Conservation (phyloP, 2,113 vertebrate species). For the Gymnorhina tibicen region DNA sequence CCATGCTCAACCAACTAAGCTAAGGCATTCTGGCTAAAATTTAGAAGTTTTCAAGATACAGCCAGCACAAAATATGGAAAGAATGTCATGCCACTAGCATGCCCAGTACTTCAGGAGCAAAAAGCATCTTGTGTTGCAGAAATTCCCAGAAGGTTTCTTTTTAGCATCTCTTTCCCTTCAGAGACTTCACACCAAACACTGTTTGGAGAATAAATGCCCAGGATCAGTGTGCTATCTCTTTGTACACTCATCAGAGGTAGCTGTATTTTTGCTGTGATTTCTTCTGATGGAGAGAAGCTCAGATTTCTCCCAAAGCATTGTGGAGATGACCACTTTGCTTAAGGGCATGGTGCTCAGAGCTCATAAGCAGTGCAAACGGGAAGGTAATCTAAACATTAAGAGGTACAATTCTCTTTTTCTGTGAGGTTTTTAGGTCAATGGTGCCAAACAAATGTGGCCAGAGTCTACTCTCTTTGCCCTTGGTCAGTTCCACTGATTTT, state of each 20-base stretch:
- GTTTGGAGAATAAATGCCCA: not conserved
- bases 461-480: not conserved
- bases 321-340: not conserved
- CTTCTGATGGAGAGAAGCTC: not conserved
- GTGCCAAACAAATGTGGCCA: not conserved
- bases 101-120: not conserved
- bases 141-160: not conserved
- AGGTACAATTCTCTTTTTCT: not conserved
- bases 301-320: not conserved
- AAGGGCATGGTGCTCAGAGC: not conserved
- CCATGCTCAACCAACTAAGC: not conserved
- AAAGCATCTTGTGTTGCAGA: not conserved
- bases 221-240: not conserved
- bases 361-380: not conserved
- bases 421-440: not conserved
- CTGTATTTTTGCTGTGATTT: not conserved
- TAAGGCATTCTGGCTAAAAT: not conserved
- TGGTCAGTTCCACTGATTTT: not conserved
- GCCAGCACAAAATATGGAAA: not conserved
- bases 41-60: not conserved
- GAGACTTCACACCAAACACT: not conserved
- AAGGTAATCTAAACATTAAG: not conserved
- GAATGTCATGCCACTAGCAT: not conserved
- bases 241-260: not conserved
- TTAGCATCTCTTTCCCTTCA: not conserved